Percentiles rank a stretch among this genome's conserved stretches.
These are phyloP conservation scores for Epinotia brunnichana DNA, from an alignment of 2,888 invertebrate species.

Conservation along the genomic window DNA sequence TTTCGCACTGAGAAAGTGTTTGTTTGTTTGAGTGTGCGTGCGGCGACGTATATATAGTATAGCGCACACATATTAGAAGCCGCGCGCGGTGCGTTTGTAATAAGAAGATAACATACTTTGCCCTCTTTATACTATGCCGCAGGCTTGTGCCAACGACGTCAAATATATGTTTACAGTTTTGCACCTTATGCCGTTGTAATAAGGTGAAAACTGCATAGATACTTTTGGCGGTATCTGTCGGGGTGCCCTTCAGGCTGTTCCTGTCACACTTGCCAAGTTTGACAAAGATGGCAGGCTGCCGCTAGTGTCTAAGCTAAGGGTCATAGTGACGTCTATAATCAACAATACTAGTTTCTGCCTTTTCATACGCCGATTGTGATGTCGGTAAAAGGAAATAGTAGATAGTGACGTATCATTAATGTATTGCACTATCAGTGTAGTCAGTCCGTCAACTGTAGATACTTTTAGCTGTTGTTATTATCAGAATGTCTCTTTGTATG, in stretches of 20 bases:
- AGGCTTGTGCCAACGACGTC: not conserved
- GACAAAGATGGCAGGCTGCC: not conserved
- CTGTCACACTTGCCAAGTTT: not conserved
- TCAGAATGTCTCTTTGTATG: no score
- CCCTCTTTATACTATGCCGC: no score
- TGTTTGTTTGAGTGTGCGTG: no score
- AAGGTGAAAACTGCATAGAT: not conserved
- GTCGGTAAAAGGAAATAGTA: not conserved
- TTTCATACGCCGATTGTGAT: constrained; percentile 1
- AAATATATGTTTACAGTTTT: not conserved
- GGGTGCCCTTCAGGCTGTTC: not conserved
- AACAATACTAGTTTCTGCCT: not conserved
- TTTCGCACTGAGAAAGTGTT: no score
- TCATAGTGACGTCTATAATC: constrained; percentile 2
- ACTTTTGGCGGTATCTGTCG: not conserved
- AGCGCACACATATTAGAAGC: no score
- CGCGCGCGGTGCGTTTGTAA: no score
- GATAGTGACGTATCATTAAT: no score
- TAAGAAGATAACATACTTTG: no score
- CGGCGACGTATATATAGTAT: no score
- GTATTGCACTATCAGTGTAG: no score
- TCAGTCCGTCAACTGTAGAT: not conserved
- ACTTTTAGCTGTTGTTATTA: not conserved
- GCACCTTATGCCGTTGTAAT: not conserved
- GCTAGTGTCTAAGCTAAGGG: constrained; percentile 5